Percentiles rank a stretch among this genome's conserved stretches.
Evolutionary conservation across 92 coral and sea anemone species (phyloP).

Genomic region (Porites evermanni): DNA sequence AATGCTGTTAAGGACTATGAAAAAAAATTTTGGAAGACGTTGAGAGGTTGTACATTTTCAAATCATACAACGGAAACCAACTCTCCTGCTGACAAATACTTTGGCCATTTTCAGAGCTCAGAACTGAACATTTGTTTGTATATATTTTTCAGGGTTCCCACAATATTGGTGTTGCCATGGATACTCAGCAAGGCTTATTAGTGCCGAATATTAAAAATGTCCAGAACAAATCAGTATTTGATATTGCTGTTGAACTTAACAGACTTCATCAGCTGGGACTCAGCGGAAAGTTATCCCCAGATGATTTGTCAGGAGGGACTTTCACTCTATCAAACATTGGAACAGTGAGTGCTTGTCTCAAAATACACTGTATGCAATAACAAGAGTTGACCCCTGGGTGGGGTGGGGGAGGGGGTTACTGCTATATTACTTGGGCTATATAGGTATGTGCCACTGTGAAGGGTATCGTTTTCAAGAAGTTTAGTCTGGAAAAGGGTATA

Average conservation of each 20-base stretch:
- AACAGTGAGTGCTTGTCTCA: conserved; percentile 72
- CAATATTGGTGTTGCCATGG: conserved; percentile 99
- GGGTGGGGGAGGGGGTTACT: too few relatives aligned
- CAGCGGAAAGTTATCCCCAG: conserved; percentile 77
- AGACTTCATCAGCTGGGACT: conserved; percentile 89
- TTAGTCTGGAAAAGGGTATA: too few relatives aligned
- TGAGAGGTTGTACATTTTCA: neutral
- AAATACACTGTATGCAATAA: too few relatives aligned
- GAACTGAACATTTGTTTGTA: neutral
- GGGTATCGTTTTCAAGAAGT: too few relatives aligned
- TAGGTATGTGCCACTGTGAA: too few relatives aligned
- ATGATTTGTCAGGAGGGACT: conserved; percentile 89
- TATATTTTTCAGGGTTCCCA: conserved; percentile 79
- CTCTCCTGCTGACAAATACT: neutral
- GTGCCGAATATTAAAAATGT: conserved; percentile 94
- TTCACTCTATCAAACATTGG: conserved; percentile 97
- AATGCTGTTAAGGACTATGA: too few relatives aligned
- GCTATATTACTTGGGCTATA: too few relatives aligned
- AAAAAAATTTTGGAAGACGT: too few relatives aligned
- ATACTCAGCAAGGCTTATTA: conserved; percentile 96
- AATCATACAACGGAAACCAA: neutral
- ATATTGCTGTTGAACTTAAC: conserved; percentile 88
- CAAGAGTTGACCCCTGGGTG: too few relatives aligned
- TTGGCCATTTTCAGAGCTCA: too few relatives aligned
- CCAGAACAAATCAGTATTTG: conserved; percentile 92